A percentile compares a stretch with the other conserved stretches of the same genome.
phyloP scores from a whole-genome alignment of 2,113 vertebrate genomes.

The Gallinago paraguaiae region DNA sequence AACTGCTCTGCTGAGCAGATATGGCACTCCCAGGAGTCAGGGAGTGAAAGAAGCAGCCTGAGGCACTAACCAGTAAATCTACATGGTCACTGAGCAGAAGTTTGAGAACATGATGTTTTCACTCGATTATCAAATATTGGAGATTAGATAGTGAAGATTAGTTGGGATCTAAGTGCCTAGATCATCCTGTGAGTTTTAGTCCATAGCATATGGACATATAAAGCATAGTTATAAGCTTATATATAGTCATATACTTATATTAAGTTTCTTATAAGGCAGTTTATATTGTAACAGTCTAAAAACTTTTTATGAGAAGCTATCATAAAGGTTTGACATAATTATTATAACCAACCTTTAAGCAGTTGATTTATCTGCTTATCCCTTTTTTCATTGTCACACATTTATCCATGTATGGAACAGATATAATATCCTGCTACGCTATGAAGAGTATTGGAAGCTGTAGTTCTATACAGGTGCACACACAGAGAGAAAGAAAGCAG shows the following conservation, averaged over 20 bases:
- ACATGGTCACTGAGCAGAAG: neutral
- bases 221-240: neutral
- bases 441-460: neutral
- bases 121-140: neutral
- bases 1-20: neutral
- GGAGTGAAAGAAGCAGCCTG: neutral
- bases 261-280: neutral
- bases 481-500: neutral
- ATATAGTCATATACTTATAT: neutral
- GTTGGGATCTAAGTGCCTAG: neutral
- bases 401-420: neutral
- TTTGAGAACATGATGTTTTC: neutral
- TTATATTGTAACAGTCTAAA: neutral
- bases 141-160: neutral
- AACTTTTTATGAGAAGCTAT: neutral
- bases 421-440: neutral
- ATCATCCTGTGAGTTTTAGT: neutral
- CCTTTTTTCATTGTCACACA: neutral
- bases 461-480: neutral
- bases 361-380: neutral
- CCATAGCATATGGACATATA: accelerated
- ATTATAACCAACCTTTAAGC: neutral
- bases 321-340: neutral
- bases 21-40: neutral
- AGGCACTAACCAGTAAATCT: neutral